These are phyloP conservation scores for Epinephelus coioides DNA, from an alignment of 2,797 vertebrate species.

Conservation along the genomic window DNA sequence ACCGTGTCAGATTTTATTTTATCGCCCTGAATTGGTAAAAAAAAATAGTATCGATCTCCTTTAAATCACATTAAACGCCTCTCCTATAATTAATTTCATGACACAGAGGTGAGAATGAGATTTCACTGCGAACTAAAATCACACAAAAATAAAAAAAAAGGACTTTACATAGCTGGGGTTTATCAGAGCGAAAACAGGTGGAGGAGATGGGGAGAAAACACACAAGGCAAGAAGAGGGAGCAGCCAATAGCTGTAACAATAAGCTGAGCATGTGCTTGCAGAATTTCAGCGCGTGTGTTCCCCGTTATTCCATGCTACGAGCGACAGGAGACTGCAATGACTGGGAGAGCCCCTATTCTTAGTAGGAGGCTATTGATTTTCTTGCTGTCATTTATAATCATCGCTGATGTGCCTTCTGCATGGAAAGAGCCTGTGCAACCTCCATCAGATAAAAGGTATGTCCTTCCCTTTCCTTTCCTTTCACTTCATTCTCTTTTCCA, in stretches of 20 bases:
- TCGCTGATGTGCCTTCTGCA: slow-evolving; percentile 64
- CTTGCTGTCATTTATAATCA: slow-evolving; percentile 73
- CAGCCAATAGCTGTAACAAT: slow-evolving; percentile 65
- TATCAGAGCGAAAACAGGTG: slow-evolving; percentile 53
- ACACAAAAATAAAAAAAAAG: neutral
- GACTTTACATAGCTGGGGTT: neutral
- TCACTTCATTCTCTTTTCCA: slow-evolving; percentile 22
- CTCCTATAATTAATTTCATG: slow-evolving; percentile 44
- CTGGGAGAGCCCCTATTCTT: slow-evolving; percentile 67
- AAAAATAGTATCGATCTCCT: slow-evolving; percentile 48
- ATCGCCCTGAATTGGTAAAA: slow-evolving; percentile 50
- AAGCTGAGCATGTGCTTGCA: slow-evolving; percentile 57
- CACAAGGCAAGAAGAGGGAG: slow-evolving; percentile 45
- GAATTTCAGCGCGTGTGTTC: slow-evolving; percentile 52
- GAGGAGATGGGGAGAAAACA: slow-evolving; percentile 38
- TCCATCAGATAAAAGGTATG: slow-evolving; percentile 66
- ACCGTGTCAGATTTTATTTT: slow-evolving; percentile 56
- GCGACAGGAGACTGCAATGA: slow-evolving; percentile 61
- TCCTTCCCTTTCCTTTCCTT: slow-evolving; percentile 26
- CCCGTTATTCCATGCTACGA: slow-evolving; percentile 55
- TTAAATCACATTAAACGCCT: slow-evolving; percentile 63
- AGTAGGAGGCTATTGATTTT: slow-evolving; percentile 72
- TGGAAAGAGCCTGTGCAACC: slow-evolving; percentile 45
- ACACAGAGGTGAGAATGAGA: slow-evolving; percentile 32
- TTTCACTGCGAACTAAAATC: slow-evolving; percentile 20